Evolutionary conservation across 1,140 invertebrate species (phyloP), one percentile per base, ranked within the genome.

Genomic region (Monomorium pharaonis): DNA sequence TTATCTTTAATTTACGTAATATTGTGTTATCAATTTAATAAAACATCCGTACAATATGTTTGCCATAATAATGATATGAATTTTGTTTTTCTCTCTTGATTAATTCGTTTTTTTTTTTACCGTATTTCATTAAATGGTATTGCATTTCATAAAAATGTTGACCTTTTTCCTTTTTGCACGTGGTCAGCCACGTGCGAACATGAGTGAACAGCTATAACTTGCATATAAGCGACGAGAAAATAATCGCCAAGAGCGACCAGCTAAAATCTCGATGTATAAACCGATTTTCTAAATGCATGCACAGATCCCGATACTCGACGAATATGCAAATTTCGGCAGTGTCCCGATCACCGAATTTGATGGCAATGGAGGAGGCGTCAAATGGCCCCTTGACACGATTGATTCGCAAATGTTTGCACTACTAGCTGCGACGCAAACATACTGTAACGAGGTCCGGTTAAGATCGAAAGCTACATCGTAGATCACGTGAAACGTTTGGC

Each of bases 321-420:
- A 54, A 69, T 87, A 88, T 85, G 87, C 67, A 85, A 89, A 88
- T 89, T 33, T 16, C 27, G n/a, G 2, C 70, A 24, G 44, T 74
- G 60, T 88, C 12, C 69, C 76, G 51, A 87, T 88, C 69, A 37
- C 44, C 44, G 51, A 88, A 88, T 87, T 75, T 49, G 42, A 9
- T 60, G 21, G 56, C 63, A 30, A 30, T 21, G 21, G 51, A 80
- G 27, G 62, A 80, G 30, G 76, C 44, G 2, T 58, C 75, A 62
- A 70, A 75, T 81, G 16, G 37, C n/a, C 65, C 56, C 65, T 81
- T 78, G 77, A 67, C 24, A 56, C 77, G 56, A 83, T 69, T 78
- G 62, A 72, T 84, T 63, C 56, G 77, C 85, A 76, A 88, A 87
- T 44, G 60, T 87, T 88, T 87, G 69, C 86, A 62, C 44, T 78